Conservation (phyloP, 2,113 vertebrate species). For the Athene noctua region DNA sequence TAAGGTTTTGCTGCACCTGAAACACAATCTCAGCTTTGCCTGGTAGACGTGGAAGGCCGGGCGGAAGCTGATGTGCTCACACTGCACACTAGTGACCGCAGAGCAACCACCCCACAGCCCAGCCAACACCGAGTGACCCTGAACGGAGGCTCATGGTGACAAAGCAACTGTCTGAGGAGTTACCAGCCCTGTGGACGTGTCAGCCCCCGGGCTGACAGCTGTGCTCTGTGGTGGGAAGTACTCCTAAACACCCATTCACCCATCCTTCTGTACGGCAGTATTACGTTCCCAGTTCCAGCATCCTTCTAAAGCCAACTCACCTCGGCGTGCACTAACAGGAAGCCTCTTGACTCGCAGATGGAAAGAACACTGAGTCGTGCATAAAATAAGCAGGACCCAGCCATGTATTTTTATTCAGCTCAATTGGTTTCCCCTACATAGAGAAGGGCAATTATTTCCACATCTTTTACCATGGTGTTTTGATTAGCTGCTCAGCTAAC, state of each 20-base stretch:
- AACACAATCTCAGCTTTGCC: background rate
- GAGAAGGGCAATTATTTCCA: background rate
- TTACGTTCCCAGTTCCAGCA: background rate
- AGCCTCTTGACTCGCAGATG: background rate
- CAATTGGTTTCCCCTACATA: background rate
- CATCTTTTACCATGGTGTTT: background rate
- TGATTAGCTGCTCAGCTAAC: background rate
- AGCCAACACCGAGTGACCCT: background rate
- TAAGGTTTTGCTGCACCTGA: background rate
- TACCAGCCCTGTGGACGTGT: background rate
- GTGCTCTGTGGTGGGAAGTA: background rate
- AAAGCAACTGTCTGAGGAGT: background rate
- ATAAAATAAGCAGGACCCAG: background rate
- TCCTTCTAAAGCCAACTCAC: background rate
- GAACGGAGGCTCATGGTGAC: background rate
- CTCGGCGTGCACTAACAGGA: background rate
- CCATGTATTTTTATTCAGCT: background rate
- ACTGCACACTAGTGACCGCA: background rate
- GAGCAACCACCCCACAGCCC: background rate
- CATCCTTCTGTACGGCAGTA: background rate
- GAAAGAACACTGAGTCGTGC: background rate
- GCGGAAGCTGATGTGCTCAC: background rate
- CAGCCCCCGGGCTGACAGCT: background rate
- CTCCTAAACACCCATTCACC: background rate
- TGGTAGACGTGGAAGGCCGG: background rate